Evolutionary conservation across 2,797 vertebrate genomes (phyloP), one percentile per base, ranked within the genome.

Genomic region (Sorex maritimensis): DNA sequence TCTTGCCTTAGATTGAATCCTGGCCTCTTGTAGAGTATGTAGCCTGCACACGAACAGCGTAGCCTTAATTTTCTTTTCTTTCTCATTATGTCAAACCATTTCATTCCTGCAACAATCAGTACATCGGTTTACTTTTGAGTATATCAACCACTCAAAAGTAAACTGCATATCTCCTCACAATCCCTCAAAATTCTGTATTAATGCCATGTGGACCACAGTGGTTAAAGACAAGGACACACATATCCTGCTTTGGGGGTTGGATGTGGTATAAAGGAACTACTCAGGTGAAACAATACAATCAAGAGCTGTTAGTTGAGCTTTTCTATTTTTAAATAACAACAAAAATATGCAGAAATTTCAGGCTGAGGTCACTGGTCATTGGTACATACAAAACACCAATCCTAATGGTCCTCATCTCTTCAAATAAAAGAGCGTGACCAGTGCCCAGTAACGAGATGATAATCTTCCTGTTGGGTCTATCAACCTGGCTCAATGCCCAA

Each of bases 281-380:
- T 44, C 38, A 55, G 77, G 10, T 78, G 9, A 73, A 69, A 15
- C 11, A 30, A 74, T 6, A 38, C 49, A 34, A 75, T 26, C 46
- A 55, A 55, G 67, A 34, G 69, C 34, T 61, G 68, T 83, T 81
- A 30, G 65, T 4, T 46, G 30, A 80, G 65, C 23, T 71, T 93
- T 92, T 41, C 28, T 65, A 24, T 41, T 81, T 95, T 82, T 68
- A 41, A 82, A 90, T 23, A 88, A 28, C 73, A 86, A 74, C 19
- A 88, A 81, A 75, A 11, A 67, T 26, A 68, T 28, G 41, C 9
- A 44, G 30, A 44, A 71, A 19, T 74, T n/a, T 38, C 17, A 34
- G 61, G 26, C 15, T 17, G 6, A 61, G 12, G 69, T 5, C 26
- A 91, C n/a, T 9, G 28, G 38, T 58, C 52, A 61, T 52, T 55